These are phyloP conservation scores for Hylomyscus alleni DNA, from an alignment of 2,797 vertebrate genomes.

Conservation along the genomic window DNA sequence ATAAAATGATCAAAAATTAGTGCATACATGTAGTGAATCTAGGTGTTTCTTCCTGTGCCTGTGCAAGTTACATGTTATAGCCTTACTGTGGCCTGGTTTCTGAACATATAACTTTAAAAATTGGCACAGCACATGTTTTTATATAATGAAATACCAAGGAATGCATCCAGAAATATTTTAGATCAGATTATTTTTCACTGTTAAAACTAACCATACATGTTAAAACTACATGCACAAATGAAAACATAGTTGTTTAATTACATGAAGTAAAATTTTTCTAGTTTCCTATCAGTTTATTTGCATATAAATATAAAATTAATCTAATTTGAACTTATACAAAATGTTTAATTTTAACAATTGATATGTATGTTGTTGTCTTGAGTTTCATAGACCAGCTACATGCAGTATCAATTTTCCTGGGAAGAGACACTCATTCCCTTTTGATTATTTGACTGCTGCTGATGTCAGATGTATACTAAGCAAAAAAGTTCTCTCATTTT, in stretches of 20 bases:
- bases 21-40: not conserved
- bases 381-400: not conserved
- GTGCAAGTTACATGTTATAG: not conserved
- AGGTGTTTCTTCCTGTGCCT: not conserved
- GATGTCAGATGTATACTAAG: too few species aligned
- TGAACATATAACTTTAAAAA: not conserved
- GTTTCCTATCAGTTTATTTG: not conserved
- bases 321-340: not conserved
- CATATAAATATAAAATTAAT: not conserved
- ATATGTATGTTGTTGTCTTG: not conserved
- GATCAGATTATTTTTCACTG: not conserved
- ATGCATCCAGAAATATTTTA: not conserved
- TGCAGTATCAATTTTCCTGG: not conserved
- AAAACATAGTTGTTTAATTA: not conserved
- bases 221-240: not conserved
- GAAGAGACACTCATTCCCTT: not conserved
- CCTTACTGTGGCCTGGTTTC: not conserved
- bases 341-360: not conserved
- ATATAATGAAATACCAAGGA: not conserved
- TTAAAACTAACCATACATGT: not conserved
- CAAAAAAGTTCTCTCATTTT: too few species aligned
- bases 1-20: not conserved
- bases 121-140: not conserved
- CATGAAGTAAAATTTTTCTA: not conserved
- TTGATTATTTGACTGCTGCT: not conserved